Percentiles rank a stretch among this genome's conserved stretches.
These are phyloP conservation scores for Dendrolimus kikuchii DNA, from an alignment of 1,140 invertebrate species.

Conservation along the genomic window DNA sequence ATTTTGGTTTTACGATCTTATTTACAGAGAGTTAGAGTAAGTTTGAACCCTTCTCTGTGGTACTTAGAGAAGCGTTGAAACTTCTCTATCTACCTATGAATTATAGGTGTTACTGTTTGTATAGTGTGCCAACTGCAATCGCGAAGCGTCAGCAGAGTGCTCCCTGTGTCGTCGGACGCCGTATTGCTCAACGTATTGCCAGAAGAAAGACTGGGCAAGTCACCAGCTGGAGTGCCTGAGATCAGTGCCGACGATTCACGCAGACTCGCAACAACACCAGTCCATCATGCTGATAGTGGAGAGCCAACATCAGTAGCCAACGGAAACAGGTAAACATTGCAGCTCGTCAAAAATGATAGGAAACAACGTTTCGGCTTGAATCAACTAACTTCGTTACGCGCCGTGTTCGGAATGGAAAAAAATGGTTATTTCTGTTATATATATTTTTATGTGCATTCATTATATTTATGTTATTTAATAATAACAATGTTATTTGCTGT, in stretches of 20 bases:
- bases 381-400: too few relatives aligned
- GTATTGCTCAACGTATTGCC: constrained; percentile 91
- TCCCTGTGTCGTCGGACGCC: constrained; percentile 87
- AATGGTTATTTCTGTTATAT: too few relatives aligned
- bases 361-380: too few relatives aligned
- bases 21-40: too few relatives aligned
- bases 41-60: too few relatives aligned
- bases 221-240: constrained; percentile 89
- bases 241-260: constrained; percentile 65
- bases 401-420: too few relatives aligned
- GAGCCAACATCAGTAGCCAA: constrained; percentile 63
- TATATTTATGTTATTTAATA: too few relatives aligned
- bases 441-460: too few relatives aligned
- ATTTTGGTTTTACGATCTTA: too few relatives aligned
- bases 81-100: not conserved
- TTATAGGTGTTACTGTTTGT: not conserved
- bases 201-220: constrained; percentile 88
- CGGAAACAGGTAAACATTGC: constrained; percentile 1
- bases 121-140: constrained; percentile 89
- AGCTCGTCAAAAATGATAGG: too few relatives aligned
- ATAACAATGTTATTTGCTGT: too few relatives aligned
- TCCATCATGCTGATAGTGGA: constrained; percentile 81
- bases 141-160: constrained; percentile 88
- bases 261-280: constrained; percentile 73
- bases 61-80: too few relatives aligned